Evolutionary conservation across 2,797 vertebrate species (phyloP).

Genomic region (Gymnopithys bicolor): DNA sequence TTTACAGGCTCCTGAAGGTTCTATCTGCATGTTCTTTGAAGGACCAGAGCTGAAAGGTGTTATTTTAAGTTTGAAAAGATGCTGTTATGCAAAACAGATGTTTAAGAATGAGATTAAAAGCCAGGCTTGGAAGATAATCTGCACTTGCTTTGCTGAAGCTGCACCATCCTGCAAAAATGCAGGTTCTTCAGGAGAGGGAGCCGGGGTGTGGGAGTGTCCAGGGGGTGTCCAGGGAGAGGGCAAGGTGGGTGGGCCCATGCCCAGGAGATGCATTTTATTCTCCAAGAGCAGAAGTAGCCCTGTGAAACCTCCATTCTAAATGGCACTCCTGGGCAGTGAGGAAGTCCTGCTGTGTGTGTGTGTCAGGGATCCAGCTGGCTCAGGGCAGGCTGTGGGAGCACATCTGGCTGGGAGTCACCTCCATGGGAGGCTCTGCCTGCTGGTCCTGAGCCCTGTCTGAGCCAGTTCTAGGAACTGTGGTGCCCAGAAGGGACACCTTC

Average conservation of each 20-base stretch:
- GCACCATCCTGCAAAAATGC: not conserved
- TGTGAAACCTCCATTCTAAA: not conserved
- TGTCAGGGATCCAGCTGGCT: not conserved
- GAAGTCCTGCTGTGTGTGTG: not conserved
- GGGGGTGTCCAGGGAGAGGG: not conserved
- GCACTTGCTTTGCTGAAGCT: not conserved
- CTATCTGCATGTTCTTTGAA: not conserved
- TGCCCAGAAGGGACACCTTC: not conserved
- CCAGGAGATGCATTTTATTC: not conserved
- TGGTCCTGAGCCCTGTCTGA: not conserved
- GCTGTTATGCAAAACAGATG: not conserved
- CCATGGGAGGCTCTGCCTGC: accelerated
- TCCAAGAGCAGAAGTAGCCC: not conserved
- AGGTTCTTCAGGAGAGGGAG: not conserved
- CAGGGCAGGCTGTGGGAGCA: not conserved
- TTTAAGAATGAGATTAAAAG: not conserved
- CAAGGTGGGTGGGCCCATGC: not conserved
- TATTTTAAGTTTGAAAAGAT: not conserved
- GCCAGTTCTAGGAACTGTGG: not conserved
- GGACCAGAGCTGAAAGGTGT: not conserved
- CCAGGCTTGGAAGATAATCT: not conserved
- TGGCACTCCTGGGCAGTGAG: not conserved
- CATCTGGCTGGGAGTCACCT: not conserved
- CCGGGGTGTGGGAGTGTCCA: not conserved
- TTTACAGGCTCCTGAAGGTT: not conserved